Evolutionary conservation across 2,113 vertebrate species (phyloP), one percentile per base, ranked within the genome.

Genomic region (Oncorhynchus tshawytscha): DNA sequence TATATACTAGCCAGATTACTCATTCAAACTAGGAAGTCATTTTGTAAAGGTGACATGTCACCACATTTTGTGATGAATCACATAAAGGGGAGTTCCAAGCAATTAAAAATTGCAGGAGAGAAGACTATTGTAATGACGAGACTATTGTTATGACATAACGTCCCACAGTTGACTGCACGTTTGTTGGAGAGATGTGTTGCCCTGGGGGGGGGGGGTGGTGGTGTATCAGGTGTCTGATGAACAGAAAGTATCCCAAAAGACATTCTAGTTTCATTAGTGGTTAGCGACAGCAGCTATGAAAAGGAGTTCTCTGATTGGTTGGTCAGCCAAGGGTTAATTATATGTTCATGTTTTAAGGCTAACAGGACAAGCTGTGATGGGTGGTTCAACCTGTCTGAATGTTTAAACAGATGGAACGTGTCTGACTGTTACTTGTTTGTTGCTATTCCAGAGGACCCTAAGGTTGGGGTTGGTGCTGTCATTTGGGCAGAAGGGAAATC

Each of bases 391-490:
- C 11, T 67, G 25, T 27, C 65, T 67, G 22, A 29, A 67, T 5
- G 15, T 67, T 27, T 1, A 29, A 66, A 66, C 29, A 16, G 8
- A 27, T 25, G 25, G 22, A 22, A n/a, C 22, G 13, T 65, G 39
- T 62, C 27, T 49, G 22, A 69, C 22, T 62, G 39, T 65, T 51
- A 13, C 39, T 49, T 48, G 45, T 3, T 68, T n/a, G 22, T 51
- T 82, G 27, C 79, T 25, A 27, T 95, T 96, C 86, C 87, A 99
- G 97, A 98, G 92, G 97, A 99, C 88, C 96, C 96, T 75, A 99
- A 99, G 91, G 95, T 96, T 4, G 97, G 97, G 70, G 97, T 99
- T 49, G 97, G 97, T 67, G 94, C 96, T 24, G 96, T 99, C 31
- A 97, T 99, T 83, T 99, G 97, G 97, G 95, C 96, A 77, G 94